Percentiles rank a stretch among this genome's conserved stretches.
Evolutionary conservation across 1,140 invertebrate genomes (phyloP).

Genomic region (Cepaea nemoralis): DNA sequence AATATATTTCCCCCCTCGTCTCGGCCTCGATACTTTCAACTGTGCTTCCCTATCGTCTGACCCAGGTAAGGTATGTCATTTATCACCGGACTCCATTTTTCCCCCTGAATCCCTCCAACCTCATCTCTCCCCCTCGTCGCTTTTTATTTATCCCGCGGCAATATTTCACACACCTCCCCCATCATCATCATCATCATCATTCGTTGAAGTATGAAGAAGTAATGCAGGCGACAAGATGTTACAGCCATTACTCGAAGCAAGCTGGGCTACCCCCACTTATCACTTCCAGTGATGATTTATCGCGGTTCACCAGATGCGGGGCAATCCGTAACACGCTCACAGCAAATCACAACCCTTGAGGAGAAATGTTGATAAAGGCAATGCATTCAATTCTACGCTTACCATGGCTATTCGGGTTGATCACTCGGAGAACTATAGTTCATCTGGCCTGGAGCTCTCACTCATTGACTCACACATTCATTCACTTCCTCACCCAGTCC

Average conservation of each 20-base stretch:
- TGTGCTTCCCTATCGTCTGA: background rate
- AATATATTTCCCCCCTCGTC: background rate
- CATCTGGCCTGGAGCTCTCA: background rate
- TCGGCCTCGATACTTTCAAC: background rate
- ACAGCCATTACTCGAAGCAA: slow-evolving; percentile 3
- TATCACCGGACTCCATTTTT: no score
- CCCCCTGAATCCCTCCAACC: background rate
- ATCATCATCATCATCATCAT: background rate
- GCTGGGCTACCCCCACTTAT: background rate
- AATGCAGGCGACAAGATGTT: background rate
- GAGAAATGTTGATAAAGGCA: background rate
- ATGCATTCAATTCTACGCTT: slow-evolving; percentile 9
- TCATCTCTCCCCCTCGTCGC: background rate
- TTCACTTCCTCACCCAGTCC: no score
- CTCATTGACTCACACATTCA: no score
- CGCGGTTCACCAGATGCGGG: slow-evolving; percentile 4
- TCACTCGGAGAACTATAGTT: background rate
- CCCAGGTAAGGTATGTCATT: background rate
- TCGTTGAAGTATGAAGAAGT: background rate
- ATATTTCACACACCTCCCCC: background rate
- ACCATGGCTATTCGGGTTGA: background rate
- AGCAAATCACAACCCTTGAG: background rate
- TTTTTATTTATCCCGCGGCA: background rate
- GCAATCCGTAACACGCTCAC: background rate
- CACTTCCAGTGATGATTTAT: slow-evolving; percentile 9